Base-by-base conservation (phyloP, 1,140 invertebrate genomes). In the Reticulitermes speratus region DNA sequence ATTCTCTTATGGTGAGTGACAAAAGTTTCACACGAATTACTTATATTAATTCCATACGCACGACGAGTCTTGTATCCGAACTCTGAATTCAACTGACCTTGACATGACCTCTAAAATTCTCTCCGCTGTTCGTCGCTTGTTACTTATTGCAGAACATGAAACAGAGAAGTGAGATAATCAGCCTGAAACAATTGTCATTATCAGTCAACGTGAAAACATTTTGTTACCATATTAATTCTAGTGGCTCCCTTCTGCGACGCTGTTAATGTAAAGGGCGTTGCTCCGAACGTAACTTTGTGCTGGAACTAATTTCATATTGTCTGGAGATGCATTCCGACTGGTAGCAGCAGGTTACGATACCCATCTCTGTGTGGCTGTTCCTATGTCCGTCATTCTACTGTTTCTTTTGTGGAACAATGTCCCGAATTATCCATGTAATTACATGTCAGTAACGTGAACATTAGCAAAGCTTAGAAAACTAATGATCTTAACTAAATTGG, bases 261-360 rank as follows among this genome's bases (percentile, higher is more conserved):
- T 65, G 19, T 8, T 65, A 65, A 65, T 23, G 59, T n/a, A 19
- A 65, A 23, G 59, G 59, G 59, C 59, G 59, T 65, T 65, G 45
- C 45, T 48, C 45, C 45, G 45, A 48, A 48, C 45, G 9, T 11
- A 16, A 48, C 59, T 65, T n/a, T n/a, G 59, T 65, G 59, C 59
- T 65, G 59, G 59, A 65, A 65, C 59, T 65, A 65, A 65, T 65
- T 65, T 65, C 59, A 65, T 65, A 65, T 65, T 65, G 59, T 65
- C 59, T 65, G 59, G 12, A 65, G 59, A 65, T 65, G 59, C 19
- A 65, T 65, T 65, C 59, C 59, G 14, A 65, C 59, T 65, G 21
- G 25, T 65, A 23, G 59, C 59, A n/a, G 19, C 59, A n/a, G 59
- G 21, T 7, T 19, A n/a, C 59, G 59, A 65, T 65, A 65, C 59